Percentiles rank a stretch among this genome's conserved stretches.
phyloP scores from a whole-genome alignment of 1,140 invertebrate species.

The Halesus radiatus region DNA sequence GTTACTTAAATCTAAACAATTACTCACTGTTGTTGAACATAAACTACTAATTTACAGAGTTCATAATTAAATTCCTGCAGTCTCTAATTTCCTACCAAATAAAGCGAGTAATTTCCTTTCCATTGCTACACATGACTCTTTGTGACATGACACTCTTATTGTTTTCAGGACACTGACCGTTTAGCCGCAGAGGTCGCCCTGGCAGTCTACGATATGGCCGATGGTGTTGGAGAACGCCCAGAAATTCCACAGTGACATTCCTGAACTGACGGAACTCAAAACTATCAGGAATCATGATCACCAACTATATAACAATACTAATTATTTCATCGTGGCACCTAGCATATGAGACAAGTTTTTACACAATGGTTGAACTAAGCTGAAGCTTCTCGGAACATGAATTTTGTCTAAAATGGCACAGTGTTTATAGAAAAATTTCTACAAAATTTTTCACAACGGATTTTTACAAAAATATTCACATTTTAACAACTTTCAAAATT shows the following conservation, averaged over 20 bases:
- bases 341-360: too few species aligned
- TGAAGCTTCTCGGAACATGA: neutral
- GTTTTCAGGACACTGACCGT: constrained; percentile 75
- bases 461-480: neutral
- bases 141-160: neutral
- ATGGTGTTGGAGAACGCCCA: constrained; percentile 76
- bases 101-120: too few species aligned
- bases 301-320: neutral
- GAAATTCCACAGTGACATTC: constrained; percentile 59
- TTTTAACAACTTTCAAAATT: too few species aligned
- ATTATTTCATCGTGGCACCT: neutral
- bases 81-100: too few species aligned
- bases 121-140: too few species aligned
- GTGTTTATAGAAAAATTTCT: neutral
- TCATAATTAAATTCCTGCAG: too few species aligned
- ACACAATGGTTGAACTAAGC: too few species aligned
- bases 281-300: neutral
- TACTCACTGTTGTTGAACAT: too few species aligned
- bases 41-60: too few species aligned
- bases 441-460: neutral
- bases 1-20: too few species aligned
- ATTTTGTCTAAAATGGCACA: neutral
- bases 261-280: neutral
- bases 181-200: constrained; percentile 82
- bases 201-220: constrained; percentile 83